phyloP scores from a whole-genome alignment of 1,140 invertebrate species.

The Drosophila bocki region DNA sequence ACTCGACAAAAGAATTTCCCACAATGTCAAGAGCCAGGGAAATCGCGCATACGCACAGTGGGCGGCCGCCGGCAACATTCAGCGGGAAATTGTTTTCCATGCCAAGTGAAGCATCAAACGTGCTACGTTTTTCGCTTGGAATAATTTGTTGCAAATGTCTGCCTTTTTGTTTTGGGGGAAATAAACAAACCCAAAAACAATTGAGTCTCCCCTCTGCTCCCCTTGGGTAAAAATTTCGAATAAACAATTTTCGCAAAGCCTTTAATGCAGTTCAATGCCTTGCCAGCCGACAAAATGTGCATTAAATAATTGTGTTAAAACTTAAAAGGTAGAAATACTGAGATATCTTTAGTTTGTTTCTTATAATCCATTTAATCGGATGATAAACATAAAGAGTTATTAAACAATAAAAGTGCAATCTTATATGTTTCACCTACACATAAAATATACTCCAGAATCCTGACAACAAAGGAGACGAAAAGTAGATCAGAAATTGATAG shows the following conservation, averaged over 20 bases:
- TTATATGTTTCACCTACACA: no score
- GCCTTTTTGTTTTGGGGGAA: slow-evolving; percentile 4
- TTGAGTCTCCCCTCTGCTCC: neutral
- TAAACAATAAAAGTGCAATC: neutral
- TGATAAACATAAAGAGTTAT: neutral
- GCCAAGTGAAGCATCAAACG: slow-evolving; percentile 33
- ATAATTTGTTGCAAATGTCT: slow-evolving; percentile 43
- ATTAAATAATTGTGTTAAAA: neutral
- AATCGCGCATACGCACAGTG: slow-evolving; percentile 76
- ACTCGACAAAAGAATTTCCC: slow-evolving; percentile 73
- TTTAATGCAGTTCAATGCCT: slow-evolving; percentile 52
- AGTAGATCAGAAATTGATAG: neutral
- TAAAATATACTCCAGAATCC: neutral
- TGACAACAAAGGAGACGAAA: slow-evolving; percentile 8
- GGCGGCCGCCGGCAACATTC: slow-evolving; percentile 22
- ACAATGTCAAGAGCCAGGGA: slow-evolving; percentile 67
- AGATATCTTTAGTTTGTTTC: neutral
- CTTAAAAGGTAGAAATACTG: neutral
- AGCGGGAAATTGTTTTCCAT: slow-evolving; percentile 14
- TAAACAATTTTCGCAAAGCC: slow-evolving; percentile 21
- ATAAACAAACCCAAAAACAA: slow-evolving; percentile 12
- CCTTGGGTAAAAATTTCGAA: neutral
- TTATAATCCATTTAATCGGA: no score
- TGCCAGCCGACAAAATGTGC: neutral
- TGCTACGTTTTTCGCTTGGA: slow-evolving; percentile 23